phyloP scores from a whole-genome alignment of 2,113 vertebrate species.

The Syrrhaptes paradoxus region DNA sequence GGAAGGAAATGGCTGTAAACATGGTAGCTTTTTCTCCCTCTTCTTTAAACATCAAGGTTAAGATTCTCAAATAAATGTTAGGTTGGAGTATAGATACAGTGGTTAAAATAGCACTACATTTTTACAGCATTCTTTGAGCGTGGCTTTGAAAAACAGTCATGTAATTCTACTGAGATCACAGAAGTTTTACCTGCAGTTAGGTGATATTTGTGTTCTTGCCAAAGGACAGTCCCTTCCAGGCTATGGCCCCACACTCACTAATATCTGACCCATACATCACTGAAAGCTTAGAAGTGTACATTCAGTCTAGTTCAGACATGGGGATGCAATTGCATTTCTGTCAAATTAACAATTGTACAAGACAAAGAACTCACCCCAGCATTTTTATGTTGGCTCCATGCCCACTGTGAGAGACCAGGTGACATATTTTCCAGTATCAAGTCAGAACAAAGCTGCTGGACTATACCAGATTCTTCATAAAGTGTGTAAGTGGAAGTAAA shows the following conservation, averaged over 20 bases:
- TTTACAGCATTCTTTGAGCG: constrained; percentile 1
- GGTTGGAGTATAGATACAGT: background rate
- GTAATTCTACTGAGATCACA: background rate
- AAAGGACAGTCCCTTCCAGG: background rate
- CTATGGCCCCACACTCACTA: background rate
- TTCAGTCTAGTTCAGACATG: background rate
- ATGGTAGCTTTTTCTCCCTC: background rate
- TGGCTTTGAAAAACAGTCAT: background rate
- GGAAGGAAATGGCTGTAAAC: constrained; percentile 14
- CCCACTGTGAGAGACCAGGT: background rate
- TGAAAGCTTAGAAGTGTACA: background rate
- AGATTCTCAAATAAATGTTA: constrained; percentile 10
- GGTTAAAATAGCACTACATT: background rate
- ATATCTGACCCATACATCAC: background rate
- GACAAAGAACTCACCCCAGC: background rate
- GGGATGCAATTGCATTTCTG: background rate
- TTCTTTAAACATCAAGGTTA: constrained; percentile 29
- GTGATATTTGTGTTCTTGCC: background rate
- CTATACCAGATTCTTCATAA: background rate
- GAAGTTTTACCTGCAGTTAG: background rate
- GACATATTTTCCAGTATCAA: background rate
- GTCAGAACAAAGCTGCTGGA: background rate
- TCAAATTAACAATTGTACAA: background rate
- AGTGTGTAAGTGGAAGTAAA: background rate
- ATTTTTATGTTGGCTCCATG: background rate